Percentiles rank a stretch among this genome's conserved stretches.
These are phyloP conservation scores for Isotomurus palustris DNA, from an alignment of 2,888 invertebrate genomes.

Conservation along the genomic window DNA sequence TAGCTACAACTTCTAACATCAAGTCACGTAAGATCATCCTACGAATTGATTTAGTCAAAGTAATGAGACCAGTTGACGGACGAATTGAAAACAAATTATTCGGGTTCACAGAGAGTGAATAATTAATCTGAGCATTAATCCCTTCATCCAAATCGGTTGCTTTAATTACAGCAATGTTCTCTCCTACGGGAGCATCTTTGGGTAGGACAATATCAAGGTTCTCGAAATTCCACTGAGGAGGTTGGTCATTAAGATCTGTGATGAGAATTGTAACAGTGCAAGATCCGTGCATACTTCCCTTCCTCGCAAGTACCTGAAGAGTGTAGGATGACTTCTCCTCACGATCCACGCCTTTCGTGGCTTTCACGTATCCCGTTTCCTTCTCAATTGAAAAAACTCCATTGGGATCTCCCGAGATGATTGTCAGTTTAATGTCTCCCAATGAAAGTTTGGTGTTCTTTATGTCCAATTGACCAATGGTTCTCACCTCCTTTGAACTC, in stretches of 20 bases:
- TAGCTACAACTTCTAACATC: constrained; percentile 73
- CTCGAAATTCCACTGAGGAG: constrained; percentile 66
- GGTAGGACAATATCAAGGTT: constrained; percentile 72
- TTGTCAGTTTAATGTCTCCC: constrained; percentile 62
- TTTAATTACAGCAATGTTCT: constrained; percentile 81
- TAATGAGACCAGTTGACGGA: constrained; percentile 81
- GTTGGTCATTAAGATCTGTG: constrained; percentile 85
- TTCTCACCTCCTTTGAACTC: constrained; percentile 53
- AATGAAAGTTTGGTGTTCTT: background rate
- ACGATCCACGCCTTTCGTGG: constrained; percentile 74
- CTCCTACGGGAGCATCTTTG: constrained; percentile 89
- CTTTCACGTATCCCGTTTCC: constrained; percentile 70
- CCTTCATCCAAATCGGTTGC: constrained; percentile 85
- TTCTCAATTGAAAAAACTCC: constrained; percentile 76
- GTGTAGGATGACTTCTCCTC: constrained; percentile 73
- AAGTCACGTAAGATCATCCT: constrained; percentile 64
- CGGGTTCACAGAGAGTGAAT: constrained; percentile 73
- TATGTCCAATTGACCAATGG: constrained; percentile 39
- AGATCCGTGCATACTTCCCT: constrained; percentile 69
- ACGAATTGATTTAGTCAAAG: constrained; percentile 72
- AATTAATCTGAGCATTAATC: constrained; percentile 78
- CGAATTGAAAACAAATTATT: constrained; percentile 78
- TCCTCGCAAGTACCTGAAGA: constrained; percentile 73
- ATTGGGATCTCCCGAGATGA: constrained; percentile 73
- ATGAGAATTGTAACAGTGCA: constrained; percentile 75